phyloP scores from a whole-genome alignment of 2,888 invertebrate genomes.

The Reticulitermes lucifugus region DNA sequence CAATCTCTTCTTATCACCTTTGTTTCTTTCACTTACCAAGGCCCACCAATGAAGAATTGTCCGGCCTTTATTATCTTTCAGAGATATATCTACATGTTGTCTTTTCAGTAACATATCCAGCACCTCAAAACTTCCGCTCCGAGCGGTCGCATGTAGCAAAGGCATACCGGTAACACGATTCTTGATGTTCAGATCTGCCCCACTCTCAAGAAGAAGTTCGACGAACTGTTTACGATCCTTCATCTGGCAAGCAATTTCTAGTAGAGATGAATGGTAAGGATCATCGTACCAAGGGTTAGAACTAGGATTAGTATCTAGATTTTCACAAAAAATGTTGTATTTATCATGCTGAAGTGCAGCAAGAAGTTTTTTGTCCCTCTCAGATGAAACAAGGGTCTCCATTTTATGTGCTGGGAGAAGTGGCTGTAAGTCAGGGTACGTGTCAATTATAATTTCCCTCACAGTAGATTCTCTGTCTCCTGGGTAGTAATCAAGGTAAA shows the following conservation, averaged over 20 bases:
- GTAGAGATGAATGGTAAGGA: no score
- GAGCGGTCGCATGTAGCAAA: not conserved
- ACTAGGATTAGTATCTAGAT: not conserved
- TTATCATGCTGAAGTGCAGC: not conserved
- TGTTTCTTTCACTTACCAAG: no score
- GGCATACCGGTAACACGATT: not conserved
- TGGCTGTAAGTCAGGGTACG: not conserved
- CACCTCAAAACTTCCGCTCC: no score
- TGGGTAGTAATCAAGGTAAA: not conserved
- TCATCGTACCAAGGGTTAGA: not conserved
- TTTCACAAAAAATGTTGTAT: not conserved
- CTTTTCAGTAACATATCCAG: no score
- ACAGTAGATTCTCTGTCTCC: not conserved
- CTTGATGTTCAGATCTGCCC: not conserved
- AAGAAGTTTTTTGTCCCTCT: not conserved
- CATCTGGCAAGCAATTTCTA: no score
- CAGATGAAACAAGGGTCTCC: not conserved
- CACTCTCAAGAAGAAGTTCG: not conserved
- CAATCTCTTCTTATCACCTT: no score
- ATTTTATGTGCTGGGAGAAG: not conserved
- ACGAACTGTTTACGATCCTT: not conserved
- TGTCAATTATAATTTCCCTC: not conserved
- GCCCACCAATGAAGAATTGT: no score
- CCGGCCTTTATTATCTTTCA: no score
- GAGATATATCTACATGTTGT: no score